Evolutionary conservation across 2,113 vertebrate genomes (phyloP).

Genomic region (Caloenas nicobarica): DNA sequence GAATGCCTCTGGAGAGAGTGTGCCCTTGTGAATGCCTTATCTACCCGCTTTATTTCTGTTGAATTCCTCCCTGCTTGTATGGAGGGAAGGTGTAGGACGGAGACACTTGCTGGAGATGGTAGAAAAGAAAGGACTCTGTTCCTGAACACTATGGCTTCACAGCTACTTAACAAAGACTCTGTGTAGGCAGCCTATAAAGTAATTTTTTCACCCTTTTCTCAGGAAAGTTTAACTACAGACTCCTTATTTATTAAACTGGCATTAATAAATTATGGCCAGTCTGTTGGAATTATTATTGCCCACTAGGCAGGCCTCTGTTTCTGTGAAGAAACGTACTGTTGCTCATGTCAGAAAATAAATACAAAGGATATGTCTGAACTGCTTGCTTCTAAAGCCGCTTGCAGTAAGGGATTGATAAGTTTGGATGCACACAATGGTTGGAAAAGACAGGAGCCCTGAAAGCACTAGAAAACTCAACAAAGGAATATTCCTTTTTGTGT

Average conservation of each 20-base stretch:
- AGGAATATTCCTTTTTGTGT: not conserved
- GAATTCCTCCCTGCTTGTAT: not conserved
- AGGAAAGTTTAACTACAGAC: not conserved
- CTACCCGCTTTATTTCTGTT: not conserved
- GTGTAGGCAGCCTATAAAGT: not conserved
- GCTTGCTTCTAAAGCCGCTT: not conserved
- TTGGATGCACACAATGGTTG: not conserved
- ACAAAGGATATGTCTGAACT: not conserved
- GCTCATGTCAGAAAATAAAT: not conserved
- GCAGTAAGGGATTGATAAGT: not conserved
- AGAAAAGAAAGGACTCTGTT: not conserved
- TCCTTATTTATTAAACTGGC: not conserved
- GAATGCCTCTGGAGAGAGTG: not conserved
- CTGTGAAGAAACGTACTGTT: not conserved
- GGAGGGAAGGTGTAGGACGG: not conserved
- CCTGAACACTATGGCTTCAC: not conserved
- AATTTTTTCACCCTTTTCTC: not conserved
- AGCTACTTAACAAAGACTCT: not conserved
- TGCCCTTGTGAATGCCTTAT: not conserved
- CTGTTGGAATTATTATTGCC: not conserved
- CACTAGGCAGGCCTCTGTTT: not conserved
- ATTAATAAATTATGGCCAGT: not conserved
- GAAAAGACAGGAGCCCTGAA: not conserved
- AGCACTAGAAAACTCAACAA: not conserved
- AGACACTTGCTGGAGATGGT: not conserved